Percentiles rank a stretch among this genome's conserved stretches.
phyloP scores from a whole-genome alignment of 2,113 vertebrate species.

The Pseudopodoces humilis region DNA sequence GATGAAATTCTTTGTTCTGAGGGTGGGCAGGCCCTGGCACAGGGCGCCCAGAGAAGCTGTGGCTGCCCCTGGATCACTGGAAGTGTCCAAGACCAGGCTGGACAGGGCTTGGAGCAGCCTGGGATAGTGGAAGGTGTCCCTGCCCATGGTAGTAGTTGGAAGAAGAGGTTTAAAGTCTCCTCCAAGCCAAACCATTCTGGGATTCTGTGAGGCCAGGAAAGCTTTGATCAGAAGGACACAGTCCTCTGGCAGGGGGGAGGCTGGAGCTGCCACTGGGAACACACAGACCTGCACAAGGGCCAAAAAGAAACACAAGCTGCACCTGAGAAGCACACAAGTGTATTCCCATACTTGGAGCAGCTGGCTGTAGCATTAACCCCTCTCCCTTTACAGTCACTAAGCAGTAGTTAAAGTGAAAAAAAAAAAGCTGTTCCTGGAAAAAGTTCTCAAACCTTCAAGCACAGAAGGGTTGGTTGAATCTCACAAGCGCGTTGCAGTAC shows the following conservation, averaged over 20 bases:
- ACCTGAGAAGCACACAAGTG: neutral
- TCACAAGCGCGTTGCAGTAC: rapidly evolving
- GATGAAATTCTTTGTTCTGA: neutral
- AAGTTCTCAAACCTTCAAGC: neutral
- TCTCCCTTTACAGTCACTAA: slow-evolving; percentile 8
- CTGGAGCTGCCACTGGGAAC: neutral
- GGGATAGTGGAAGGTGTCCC: neutral
- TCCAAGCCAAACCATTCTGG: neutral
- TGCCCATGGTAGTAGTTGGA: neutral
- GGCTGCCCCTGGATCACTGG: neutral
- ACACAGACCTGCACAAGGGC: neutral
- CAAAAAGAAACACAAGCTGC: neutral
- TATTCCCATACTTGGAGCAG: neutral
- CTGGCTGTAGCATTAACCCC: neutral
- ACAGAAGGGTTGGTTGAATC: neutral
- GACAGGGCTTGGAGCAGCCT: rapidly evolving
- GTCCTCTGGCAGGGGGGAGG: neutral
- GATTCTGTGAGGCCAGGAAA: neutral
- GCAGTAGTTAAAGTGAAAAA: neutral
- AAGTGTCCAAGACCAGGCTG: rapidly evolving
- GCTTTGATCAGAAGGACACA: neutral
- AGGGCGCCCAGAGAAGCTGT: neutral
- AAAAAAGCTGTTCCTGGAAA: neutral
- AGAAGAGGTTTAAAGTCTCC: neutral
- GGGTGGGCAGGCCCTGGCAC: rapidly evolving